Percentiles rank a stretch among this genome's conserved stretches.
Conservation (phyloP, 2,797 vertebrate species). For the Coreius guichenoti region DNA sequence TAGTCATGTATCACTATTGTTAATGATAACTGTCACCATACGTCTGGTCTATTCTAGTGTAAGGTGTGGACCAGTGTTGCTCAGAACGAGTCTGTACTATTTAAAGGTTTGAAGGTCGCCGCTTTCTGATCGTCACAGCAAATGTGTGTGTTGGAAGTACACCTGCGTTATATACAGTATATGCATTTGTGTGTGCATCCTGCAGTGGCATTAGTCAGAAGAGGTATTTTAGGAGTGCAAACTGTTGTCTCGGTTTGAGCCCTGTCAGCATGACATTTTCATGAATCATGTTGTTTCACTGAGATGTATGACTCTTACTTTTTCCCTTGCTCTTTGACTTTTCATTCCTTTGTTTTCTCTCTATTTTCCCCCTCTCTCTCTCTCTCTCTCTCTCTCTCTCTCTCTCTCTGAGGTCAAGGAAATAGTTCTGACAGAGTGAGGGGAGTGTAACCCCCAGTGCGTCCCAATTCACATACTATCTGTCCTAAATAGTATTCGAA, state of each 20-base stretch:
- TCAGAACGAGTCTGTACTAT: conserved; percentile 31
- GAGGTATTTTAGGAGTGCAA: conserved; percentile 74
- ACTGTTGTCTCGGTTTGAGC: conserved; percentile 71
- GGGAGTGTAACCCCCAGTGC: background rate
- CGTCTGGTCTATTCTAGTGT: conserved; percentile 22
- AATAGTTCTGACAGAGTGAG: background rate
- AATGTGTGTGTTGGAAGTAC: conserved; percentile 48
- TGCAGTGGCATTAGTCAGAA: conserved; percentile 72
- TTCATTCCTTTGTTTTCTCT: conserved; percentile 15
- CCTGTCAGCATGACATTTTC: conserved; percentile 72
- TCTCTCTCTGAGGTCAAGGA: conserved; percentile 30
- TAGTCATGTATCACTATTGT: background rate
- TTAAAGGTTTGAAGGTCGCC: conserved; percentile 47
- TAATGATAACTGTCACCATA: conserved; percentile 13
- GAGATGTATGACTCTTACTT: conserved; percentile 64
- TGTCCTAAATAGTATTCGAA: too few relatives aligned
- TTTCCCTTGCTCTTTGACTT: conserved; percentile 34
- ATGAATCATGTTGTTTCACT: conserved; percentile 79
- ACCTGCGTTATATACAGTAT: conserved; percentile 49
- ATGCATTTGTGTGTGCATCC: conserved; percentile 50
- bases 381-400: background rate
- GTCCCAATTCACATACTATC: too few relatives aligned
- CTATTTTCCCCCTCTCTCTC: background rate
- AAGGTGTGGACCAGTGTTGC: conserved; percentile 30
- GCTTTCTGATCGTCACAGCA: conserved; percentile 42